These are phyloP conservation scores for Plotosus lineatus DNA, from an alignment of 2,113 vertebrate species.

Conservation along the genomic window DNA sequence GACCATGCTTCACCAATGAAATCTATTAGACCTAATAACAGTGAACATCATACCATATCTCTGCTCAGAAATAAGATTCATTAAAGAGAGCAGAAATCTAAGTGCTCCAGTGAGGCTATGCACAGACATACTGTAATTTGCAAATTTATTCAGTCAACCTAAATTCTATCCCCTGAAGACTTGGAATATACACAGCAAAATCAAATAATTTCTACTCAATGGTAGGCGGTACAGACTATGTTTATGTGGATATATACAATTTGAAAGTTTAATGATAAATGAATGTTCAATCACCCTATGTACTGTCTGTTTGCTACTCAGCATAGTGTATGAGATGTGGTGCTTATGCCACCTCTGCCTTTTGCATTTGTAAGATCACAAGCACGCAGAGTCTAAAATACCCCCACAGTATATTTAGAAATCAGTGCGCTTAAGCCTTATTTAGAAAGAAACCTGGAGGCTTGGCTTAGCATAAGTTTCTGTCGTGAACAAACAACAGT, in stretches of 20 bases:
- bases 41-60: constrained; percentile 24
- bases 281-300: not conserved
- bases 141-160: constrained; percentile 47
- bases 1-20: constrained; percentile 25
- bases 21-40: constrained; percentile 20
- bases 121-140: constrained; percentile 35
- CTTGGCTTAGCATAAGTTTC: not conserved
- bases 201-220: constrained; percentile 41
- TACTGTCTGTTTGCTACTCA: constrained; percentile 23
- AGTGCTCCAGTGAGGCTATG: constrained; percentile 18
- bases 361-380: constrained; percentile 38
- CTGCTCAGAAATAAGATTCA: constrained; percentile 30
- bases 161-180: constrained; percentile 28
- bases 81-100: constrained; percentile 35
- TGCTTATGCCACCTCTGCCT: constrained; percentile 34
- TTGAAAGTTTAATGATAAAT: constrained; percentile 33
- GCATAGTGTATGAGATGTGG: constrained; percentile 14
- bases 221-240: constrained; percentile 33
- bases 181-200: constrained; percentile 24
- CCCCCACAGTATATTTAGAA: constrained; percentile 1
- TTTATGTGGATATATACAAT: constrained; percentile 30
- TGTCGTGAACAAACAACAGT: not conserved
- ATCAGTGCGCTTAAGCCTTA: constrained; percentile 14
- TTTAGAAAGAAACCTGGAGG: constrained; percentile 7
- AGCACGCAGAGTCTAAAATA: not conserved